Conservation (phyloP, 1,140 invertebrate genomes). For the Goniozus legneri region DNA sequence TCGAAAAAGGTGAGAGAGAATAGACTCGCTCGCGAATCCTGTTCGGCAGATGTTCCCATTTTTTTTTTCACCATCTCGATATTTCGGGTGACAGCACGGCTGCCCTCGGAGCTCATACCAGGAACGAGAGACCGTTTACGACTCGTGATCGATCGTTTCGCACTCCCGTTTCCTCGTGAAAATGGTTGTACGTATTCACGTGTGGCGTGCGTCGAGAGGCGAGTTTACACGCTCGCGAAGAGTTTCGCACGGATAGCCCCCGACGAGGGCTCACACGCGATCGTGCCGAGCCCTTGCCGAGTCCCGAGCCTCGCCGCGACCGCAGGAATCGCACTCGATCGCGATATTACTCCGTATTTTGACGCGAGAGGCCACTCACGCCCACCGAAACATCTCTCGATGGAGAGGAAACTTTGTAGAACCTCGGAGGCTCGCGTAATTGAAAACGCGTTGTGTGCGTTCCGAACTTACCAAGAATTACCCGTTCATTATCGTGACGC, state of each 20-base stretch:
- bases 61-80: conserved; percentile 16
- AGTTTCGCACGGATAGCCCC: too few relatives aligned
- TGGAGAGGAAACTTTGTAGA: too few relatives aligned
- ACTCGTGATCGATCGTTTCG: conserved; percentile 41
- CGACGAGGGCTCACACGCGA: too few relatives aligned
- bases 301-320: conserved; percentile 10
- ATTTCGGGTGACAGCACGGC: conserved; percentile 47
- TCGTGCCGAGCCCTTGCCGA: too few relatives aligned
- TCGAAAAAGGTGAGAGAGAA: too few relatives aligned
- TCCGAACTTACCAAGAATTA: conserved; percentile 45
- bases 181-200: too few relatives aligned
- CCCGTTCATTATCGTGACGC: conserved; percentile 43
- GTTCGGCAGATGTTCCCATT: conserved; percentile 1
- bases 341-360: too few relatives aligned
- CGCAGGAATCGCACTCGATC: conserved; percentile 25
- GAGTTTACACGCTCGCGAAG: too few relatives aligned
- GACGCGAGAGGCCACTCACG: too few relatives aligned
- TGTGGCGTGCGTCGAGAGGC: too few relatives aligned
- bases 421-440: conserved; percentile 33
- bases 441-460: too few relatives aligned
- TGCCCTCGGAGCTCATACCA: conserved; percentile 21
- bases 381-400: too few relatives aligned
- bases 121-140: conserved; percentile 24
- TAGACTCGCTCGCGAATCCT: conserved; percentile 14
- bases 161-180: conserved; percentile 10